Base-by-base conservation (phyloP, 2,797 vertebrate species). In the Enteromius radiatus region DNA sequence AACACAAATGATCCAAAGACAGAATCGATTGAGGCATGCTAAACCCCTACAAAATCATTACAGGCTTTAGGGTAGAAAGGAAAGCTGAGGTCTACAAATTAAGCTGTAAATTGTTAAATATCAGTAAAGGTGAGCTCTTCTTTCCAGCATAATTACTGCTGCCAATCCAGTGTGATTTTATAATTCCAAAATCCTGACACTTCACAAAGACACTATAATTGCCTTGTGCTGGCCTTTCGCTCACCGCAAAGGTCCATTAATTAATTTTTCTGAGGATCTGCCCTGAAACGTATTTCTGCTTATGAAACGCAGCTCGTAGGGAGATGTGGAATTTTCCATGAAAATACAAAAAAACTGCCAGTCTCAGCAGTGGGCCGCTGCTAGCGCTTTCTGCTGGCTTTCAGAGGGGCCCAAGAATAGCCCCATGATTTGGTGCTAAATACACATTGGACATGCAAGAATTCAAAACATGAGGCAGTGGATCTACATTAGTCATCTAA, bases 281-380 rank as follows among this genome's bases (percentile, higher is more conserved):
- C 88, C 86, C 89, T 86, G 89, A 93, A 92, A 93, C 89, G 86
- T 87, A 91, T 91, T 87, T 86, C 71, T 87, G 87, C 90, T 78
- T 87, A 86, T 80, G 86, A 91, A 92, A 88, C 86, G 85, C 78
- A 88, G 85, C 92, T 97, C 84, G 43, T 93, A 90, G 87, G 89
- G 92, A 92, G 93, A 94, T 96, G 96, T 95, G 96, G 94, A 97
- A 97, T 98, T 96, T 96, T 96, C 94, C 96, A 96, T 89, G 95
- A 96, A 97, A 97, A 96, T 94, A 95, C 89, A 90, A 96, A 95
- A 84, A 93, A 96, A 95, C 89, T 56, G 45, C 9, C 92, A 88
- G 89, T 89, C 84, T 87, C 83, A 88, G 89, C 88, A 81, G 82
- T 79, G 47, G 84, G 84, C 84, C 70, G 31, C 83, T 85, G 81